Base-by-base conservation (phyloP, 30 jellyfish, hydroid and myxozoan genomes). In the Aurelia sp. region DNA sequence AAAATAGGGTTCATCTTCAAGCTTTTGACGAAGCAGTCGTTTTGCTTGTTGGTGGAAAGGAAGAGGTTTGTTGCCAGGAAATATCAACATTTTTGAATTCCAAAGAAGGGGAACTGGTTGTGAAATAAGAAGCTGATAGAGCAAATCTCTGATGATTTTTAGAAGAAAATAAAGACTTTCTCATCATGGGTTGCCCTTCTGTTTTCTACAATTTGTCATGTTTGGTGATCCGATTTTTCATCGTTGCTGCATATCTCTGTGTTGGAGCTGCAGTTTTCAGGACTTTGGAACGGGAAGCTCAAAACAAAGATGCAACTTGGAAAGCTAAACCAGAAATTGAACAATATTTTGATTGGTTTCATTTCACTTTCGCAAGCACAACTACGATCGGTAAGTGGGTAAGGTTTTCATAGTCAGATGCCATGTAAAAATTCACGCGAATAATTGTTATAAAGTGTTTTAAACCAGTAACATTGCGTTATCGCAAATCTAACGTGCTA, bases 231-330 rank as follows among this genome's bases (percentile, higher is more conserved):
- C 59, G 96, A 35, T 68, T 76, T 21, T 59, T 87, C 61, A 87
- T 76, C 27, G 86, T 76, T 38, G 22, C 76, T 8, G 96, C 88
- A 8, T 87, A 76, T 41, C 83, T 87, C 21, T 87, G 88, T 67
- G 90, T 87, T 76, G 96, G 96, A 2, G 96, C 96, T 7, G 96
- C 89, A n/a, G 88, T 87, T 10, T 87, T 76, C 58, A 64, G 88
- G 27, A 87, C 88, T 9, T 22, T 87, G 76, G 96, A 87, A 58
- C 50, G 19, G 51, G 78, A 74, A 21, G 63, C 47, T 38, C 30
- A 40, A 40, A 63, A 85, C 60, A 55, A 71, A 21, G 84, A 48
- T 7, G 44, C 20, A 16, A 4, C 58, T 0, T 27, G 47, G 91
- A 33, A 16, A 35, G 27, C 22, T 5, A 80, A 58, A 50, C 86